Percentiles rank a stretch among this genome's conserved stretches.
phyloP scores from a whole-genome alignment of 1,140 invertebrate species.

The Brachionus koreanus region DNA sequence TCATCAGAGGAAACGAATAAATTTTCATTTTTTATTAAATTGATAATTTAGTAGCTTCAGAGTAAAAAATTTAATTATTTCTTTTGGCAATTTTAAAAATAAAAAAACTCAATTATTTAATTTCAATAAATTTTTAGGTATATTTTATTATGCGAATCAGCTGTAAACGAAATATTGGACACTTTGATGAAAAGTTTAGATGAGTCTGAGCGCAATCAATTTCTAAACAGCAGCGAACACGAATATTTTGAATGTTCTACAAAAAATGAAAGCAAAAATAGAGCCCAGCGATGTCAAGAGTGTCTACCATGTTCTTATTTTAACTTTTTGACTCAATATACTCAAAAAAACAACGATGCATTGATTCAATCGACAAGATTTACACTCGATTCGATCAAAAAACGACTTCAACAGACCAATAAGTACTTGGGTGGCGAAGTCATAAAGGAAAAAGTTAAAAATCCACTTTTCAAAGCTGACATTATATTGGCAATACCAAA shows the following conservation, averaged over 20 bases:
- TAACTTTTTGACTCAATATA: slow-evolving; percentile 55
- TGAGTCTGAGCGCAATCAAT: neutral
- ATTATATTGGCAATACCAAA: slow-evolving; percentile 79
- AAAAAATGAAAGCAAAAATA: slow-evolving; percentile 50
- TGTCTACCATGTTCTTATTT: slow-evolving; percentile 56
- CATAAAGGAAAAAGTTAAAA: slow-evolving; percentile 47
- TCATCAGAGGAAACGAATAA: no score
- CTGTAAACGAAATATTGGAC: slow-evolving; percentile 79
- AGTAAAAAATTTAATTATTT: no score
- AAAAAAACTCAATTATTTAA: no score
- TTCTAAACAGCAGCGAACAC: slow-evolving; percentile 46
- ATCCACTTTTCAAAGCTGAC: slow-evolving; percentile 57
- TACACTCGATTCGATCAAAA: slow-evolving; percentile 57
- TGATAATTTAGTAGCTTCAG: no score
- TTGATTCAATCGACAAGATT: slow-evolving; percentile 58
- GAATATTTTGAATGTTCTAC: slow-evolving; percentile 33
- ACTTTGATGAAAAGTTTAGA: slow-evolving; percentile 62
- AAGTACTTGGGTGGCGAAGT: slow-evolving; percentile 52
- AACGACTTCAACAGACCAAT: slow-evolving; percentile 54
- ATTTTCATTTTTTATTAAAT: no score
- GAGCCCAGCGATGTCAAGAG: slow-evolving; percentile 55
- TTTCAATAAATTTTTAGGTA: slow-evolving; percentile 60
- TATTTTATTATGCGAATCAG: slow-evolving; percentile 82
- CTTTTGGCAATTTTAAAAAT: no score
- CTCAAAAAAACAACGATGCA: slow-evolving; percentile 58